Conservation (phyloP, 2,888 invertebrate genomes). For the Ypsolopha scabrella region DNA sequence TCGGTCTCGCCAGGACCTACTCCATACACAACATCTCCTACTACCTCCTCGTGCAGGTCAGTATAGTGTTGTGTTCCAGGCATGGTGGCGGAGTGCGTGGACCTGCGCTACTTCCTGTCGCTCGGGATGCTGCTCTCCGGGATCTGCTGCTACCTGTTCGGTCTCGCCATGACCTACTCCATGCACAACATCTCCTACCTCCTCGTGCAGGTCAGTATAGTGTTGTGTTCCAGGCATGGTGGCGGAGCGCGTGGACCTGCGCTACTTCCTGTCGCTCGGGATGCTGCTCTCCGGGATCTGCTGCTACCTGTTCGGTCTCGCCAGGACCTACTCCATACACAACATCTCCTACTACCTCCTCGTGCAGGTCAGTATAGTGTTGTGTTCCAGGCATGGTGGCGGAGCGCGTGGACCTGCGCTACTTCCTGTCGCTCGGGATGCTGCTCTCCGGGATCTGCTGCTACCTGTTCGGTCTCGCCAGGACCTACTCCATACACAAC, state of each 20-base stretch:
- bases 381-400: conserved; percentile 87
- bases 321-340: conserved; percentile 84
- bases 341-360: conserved; percentile 83
- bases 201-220: conserved; percentile 76
- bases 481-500: conserved; percentile 82
- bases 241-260: conserved; percentile 90
- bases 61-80: conserved; percentile 64
- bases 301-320: conserved; percentile 91
- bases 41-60: conserved; percentile 87
- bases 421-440: conserved; percentile 94
- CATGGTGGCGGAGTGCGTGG: conserved; percentile 92
- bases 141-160: conserved; percentile 88
- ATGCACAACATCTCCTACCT: conserved; percentile 86
- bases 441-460: conserved; percentile 89
- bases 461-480: conserved; percentile 90
- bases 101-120: conserved; percentile 90
- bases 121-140: conserved; percentile 92
- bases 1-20: conserved; percentile 87
- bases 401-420: conserved; percentile 90
- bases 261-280: conserved; percentile 91
- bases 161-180: conserved; percentile 82
- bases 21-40: conserved; percentile 85
- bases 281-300: conserved; percentile 91
- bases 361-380: conserved; percentile 77
- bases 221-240: conserved; percentile 90